Percentiles rank a stretch among this genome's conserved stretches.
Conservation (phyloP, 1,140 invertebrate genomes). For the Cotesia vestalis region DNA sequence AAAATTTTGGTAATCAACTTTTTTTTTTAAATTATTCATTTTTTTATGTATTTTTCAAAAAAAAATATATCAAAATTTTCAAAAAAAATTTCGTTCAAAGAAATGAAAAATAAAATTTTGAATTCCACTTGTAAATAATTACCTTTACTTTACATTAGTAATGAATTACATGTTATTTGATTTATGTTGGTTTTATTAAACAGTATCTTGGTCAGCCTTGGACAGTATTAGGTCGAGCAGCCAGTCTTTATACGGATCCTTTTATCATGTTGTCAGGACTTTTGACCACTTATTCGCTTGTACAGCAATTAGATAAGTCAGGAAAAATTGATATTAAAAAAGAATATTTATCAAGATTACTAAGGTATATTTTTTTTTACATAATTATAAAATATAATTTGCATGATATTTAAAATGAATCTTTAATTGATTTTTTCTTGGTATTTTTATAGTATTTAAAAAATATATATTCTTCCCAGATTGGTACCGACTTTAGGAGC, state of each 20-base stretch:
- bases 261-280: constrained; percentile 81
- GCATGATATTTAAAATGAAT: no score
- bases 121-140: no score
- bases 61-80: no score
- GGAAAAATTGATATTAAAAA: constrained; percentile 69
- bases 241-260: constrained; percentile 80
- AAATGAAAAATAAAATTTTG: no score
- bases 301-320: constrained; percentile 69
- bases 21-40: no score
- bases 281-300: constrained; percentile 73
- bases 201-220: constrained; percentile 74
- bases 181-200: no score
- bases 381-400: not conserved
- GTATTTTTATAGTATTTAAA: not conserved
- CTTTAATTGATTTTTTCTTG: no score
- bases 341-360: constrained; percentile 71
- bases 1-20: no score
- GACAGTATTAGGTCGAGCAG: constrained; percentile 76
- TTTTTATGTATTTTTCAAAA: no score
- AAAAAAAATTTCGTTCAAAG: no score
- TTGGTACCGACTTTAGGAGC: constrained; percentile 71
- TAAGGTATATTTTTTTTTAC: constrained; percentile 63
- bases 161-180: no score
- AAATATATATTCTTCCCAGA: constrained; percentile 54
- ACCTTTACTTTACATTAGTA: no score